Conservation (phyloP, 2,113 vertebrate genomes). For the Leptosomus discolor region DNA sequence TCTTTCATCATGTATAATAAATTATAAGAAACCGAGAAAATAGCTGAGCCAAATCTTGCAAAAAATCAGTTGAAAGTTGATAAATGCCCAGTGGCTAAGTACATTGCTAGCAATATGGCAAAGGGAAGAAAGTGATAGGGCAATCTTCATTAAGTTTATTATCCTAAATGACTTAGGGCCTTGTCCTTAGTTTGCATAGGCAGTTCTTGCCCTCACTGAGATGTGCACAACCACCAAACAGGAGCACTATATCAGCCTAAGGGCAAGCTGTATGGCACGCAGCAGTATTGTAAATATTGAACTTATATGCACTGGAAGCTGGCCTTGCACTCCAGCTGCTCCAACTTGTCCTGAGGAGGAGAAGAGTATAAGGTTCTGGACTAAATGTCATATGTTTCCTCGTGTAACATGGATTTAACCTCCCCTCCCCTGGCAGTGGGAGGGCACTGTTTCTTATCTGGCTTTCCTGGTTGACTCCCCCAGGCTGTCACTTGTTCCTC, state of each 20-base stretch:
- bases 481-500: background rate
- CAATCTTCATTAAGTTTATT: background rate
- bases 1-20: constrained; percentile 17
- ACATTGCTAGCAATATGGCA: background rate
- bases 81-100: background rate
- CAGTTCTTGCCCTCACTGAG: background rate
- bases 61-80: background rate
- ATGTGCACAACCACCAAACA: background rate
- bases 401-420: background rate
- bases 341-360: background rate
- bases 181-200: background rate
- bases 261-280: background rate
- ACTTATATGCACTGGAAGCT: background rate
- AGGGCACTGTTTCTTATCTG: background rate
- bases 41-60: background rate
- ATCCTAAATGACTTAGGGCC: background rate
- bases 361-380: background rate
- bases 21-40: constrained; percentile 21
- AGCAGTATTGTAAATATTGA: background rate
- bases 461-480: background rate
- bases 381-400: background rate
- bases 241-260: background rate
- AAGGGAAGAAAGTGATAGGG: background rate
- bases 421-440: background rate
- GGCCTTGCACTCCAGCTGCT: background rate